Percentiles rank a stretch among this genome's conserved stretches.
Conservation (phyloP, 1,140 invertebrate genomes). For the Globodera ellingtonae region DNA sequence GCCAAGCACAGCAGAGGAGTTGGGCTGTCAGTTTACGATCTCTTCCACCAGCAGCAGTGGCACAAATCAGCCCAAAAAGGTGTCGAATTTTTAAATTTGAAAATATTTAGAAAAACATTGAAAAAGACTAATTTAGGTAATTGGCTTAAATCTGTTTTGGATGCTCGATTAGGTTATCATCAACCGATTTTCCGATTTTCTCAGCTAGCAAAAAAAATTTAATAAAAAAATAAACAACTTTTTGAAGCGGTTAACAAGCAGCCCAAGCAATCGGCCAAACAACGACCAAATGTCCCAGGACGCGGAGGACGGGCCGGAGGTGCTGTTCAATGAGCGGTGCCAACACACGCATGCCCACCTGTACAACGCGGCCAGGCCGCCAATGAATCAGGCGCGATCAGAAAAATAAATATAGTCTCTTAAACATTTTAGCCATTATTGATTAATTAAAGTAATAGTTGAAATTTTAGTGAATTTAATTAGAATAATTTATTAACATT, state of each 20-base stretch:
- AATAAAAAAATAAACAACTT: not conserved
- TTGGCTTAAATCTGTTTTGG: too few species aligned
- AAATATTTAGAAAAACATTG: not conserved
- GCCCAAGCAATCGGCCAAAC: not conserved
- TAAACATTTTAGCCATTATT: conserved; percentile 23
- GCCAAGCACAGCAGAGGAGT: not conserved
- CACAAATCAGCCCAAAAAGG: not conserved
- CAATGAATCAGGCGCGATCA: conserved; percentile 49
- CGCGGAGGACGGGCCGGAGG: conserved; percentile 53
- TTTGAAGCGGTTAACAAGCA: not conserved
- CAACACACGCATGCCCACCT: not conserved
- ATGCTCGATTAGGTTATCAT: too few species aligned
- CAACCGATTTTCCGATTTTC: too few species aligned
- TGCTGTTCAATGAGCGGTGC: conserved; percentile 29
- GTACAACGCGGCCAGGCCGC: conserved; percentile 39
- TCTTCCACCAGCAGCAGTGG: not conserved
- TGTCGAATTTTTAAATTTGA: not conserved
- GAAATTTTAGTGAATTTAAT: not conserved
- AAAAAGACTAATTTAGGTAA: too few species aligned
- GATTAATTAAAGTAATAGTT: conserved; percentile 6
- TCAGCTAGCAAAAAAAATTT: not conserved
- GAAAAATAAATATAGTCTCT: not conserved
- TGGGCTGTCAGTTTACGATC: not conserved
- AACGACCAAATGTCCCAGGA: conserved; percentile 48
- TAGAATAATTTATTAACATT: not conserved